Conservation (phyloP, 2,113 vertebrate genomes). For the Puma concolor region DNA sequence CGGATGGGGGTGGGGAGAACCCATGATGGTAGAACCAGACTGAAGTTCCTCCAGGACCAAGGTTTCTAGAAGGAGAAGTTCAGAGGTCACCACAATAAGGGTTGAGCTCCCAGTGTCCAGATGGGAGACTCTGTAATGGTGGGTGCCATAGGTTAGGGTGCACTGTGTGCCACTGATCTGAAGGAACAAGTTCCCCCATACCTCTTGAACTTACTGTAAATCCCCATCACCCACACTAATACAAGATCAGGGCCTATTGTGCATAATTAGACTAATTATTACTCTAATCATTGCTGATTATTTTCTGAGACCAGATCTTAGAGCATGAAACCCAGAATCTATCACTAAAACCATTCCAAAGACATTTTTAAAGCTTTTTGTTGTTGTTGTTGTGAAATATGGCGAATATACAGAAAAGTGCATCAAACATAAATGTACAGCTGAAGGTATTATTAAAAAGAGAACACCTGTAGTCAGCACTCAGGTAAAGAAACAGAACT, state of each 20-base stretch:
- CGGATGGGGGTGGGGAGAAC: background rate
- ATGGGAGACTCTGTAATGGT: background rate
- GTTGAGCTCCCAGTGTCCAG: constrained; percentile 68
- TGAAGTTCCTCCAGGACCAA: constrained; percentile 77
- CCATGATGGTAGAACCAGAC: constrained; percentile 75
- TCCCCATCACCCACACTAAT: background rate
- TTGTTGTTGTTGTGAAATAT: background rate
- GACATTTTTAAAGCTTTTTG: background rate
- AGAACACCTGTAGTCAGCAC: background rate
- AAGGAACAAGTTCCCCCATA: background rate
- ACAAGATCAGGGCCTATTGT: background rate
- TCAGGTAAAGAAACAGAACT: background rate
- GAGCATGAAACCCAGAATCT: background rate
- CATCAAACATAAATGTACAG: background rate
- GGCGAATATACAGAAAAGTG: background rate
- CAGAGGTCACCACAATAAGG: constrained; percentile 77
- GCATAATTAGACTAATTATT: background rate
- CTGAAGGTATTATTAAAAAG: background rate
- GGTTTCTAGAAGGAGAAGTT: constrained; percentile 76
- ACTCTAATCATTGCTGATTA: background rate
- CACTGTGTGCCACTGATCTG: background rate
- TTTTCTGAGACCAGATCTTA: background rate
- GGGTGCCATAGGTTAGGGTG: background rate
- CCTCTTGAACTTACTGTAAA: background rate
- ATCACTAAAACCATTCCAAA: background rate